Conservation (phyloP, 2,888 invertebrate genomes). For the Eumerus sabulonum region DNA sequence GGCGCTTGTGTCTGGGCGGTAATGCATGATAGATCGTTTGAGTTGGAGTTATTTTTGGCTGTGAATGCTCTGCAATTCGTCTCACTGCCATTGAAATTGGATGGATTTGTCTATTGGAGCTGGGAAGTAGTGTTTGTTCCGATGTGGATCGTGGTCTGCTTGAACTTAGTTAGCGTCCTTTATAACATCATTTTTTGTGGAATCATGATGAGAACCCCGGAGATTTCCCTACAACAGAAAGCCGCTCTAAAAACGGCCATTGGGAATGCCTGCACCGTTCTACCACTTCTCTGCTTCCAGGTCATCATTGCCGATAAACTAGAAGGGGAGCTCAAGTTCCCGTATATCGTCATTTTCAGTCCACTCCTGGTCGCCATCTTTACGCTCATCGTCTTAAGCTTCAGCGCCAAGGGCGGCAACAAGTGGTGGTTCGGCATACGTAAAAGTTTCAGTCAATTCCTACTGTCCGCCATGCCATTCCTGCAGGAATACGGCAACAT, state of each 20-base stretch:
- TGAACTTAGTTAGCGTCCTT: slow-evolving; percentile 95
- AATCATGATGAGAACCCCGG: slow-evolving; percentile 94
- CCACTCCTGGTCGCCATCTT: slow-evolving; percentile 94
- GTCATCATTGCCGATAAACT: slow-evolving; percentile 96
- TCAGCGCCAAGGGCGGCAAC: slow-evolving; percentile 97
- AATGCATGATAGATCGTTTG: slow-evolving; percentile 98
- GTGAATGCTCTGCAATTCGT: slow-evolving; percentile 99
- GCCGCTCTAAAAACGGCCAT: slow-evolving; percentile 96
- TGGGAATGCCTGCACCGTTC: slow-evolving; percentile 96
- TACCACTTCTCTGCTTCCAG: slow-evolving; percentile 97
- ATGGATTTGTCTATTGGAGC: slow-evolving; percentile 91
- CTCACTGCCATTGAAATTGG: slow-evolving; percentile 95
- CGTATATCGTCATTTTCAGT: slow-evolving; percentile 90
- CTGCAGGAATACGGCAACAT: slow-evolving; percentile 99
- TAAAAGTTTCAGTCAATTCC: slow-evolving; percentile 97
- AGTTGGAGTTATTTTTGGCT: slow-evolving; percentile 95
- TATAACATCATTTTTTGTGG: slow-evolving; percentile 98
- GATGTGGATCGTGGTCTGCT: slow-evolving; percentile 97
- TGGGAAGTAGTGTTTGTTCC: slow-evolving; percentile 99
- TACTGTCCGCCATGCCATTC: slow-evolving; percentile 95
- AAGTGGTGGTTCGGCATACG: slow-evolving; percentile 99
- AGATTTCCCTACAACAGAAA: slow-evolving; percentile 94
- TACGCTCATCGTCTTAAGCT: slow-evolving; percentile 95
- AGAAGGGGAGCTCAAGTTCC: slow-evolving; percentile 89
- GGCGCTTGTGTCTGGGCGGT: slow-evolving; percentile 99